These are phyloP conservation scores for Crotalus tigris DNA, from an alignment of 2,113 vertebrate species.

Conservation along the genomic window DNA sequence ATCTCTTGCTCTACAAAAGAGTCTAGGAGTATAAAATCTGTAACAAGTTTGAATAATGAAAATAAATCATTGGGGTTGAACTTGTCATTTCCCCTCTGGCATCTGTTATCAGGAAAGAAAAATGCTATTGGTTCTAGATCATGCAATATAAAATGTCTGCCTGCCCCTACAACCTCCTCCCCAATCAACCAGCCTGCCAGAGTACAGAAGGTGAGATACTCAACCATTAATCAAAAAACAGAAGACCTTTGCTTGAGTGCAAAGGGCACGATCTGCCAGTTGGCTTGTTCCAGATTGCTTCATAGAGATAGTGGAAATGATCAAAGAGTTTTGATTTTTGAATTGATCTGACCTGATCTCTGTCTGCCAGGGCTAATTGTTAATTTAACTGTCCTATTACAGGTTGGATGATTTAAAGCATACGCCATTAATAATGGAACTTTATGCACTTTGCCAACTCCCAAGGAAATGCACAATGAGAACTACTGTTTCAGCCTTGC, in stretches of 20 bases:
- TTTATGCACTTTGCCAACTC: conserved; percentile 16
- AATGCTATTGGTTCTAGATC: not conserved
- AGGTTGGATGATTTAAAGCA: conserved; percentile 40
- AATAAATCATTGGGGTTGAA: not conserved
- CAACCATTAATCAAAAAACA: conserved; percentile 48
- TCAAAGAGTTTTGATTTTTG: conserved; percentile 30
- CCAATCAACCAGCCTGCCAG: not conserved
- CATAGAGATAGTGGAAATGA: conserved; percentile 53
- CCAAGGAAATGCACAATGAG: not conserved
- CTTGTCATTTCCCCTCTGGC: not conserved
- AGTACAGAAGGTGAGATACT: conserved; percentile 28
- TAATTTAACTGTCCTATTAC: conserved; percentile 47
- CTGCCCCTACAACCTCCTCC: not conserved
- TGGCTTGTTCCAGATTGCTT: conserved; percentile 43
- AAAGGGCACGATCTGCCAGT: conserved; percentile 38
- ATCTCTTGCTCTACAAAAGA: not conserved
- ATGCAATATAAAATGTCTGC: not conserved
- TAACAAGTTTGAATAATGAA: not conserved
- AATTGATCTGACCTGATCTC: conserved; percentile 44
- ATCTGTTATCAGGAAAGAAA: not conserved
- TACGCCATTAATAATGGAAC: conserved; percentile 34
- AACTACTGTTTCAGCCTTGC: not conserved
- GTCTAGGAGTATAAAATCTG: not conserved
- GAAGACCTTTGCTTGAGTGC: conserved; percentile 31
- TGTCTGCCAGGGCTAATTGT: conserved; percentile 54